Conservation (phyloP, 1,140 invertebrate genomes). For the Trichomalopsis sarcophagae region DNA sequence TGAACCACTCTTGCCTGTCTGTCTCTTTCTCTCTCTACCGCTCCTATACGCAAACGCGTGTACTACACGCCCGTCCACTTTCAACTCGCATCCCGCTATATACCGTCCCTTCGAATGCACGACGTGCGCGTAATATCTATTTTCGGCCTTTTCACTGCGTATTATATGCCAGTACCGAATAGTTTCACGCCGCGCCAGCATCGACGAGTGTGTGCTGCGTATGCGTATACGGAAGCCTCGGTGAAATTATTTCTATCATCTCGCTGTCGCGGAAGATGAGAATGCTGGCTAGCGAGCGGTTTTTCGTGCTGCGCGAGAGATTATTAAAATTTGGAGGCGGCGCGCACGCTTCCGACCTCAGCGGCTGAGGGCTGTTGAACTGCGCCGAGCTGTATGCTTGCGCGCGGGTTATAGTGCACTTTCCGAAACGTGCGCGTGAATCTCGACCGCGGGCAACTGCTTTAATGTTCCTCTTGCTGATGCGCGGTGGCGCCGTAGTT, state of each 20-base stretch:
- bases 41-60: not conserved
- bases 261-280: not conserved
- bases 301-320: no score
- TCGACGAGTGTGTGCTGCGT: no score
- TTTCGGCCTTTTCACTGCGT: not conserved
- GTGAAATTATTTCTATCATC: no score
- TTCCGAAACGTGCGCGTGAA: not conserved
- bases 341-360: not conserved
- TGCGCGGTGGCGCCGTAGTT: not conserved
- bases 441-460: no score
- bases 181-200: not conserved
- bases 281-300: not conserved
- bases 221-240: no score
- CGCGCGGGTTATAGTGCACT: not conserved
- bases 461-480: no score
- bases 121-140: not conserved
- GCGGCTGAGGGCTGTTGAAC: not conserved
- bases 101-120: not conserved
- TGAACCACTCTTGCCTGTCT: no score
- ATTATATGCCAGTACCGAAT: not conserved
- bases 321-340: not conserved
- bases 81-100: not conserved
- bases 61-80: not conserved
- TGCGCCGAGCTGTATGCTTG: not conserved
- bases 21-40: not conserved